phyloP scores from a whole-genome alignment of 2,113 vertebrate species.

The Gracilinanus agilis region DNA sequence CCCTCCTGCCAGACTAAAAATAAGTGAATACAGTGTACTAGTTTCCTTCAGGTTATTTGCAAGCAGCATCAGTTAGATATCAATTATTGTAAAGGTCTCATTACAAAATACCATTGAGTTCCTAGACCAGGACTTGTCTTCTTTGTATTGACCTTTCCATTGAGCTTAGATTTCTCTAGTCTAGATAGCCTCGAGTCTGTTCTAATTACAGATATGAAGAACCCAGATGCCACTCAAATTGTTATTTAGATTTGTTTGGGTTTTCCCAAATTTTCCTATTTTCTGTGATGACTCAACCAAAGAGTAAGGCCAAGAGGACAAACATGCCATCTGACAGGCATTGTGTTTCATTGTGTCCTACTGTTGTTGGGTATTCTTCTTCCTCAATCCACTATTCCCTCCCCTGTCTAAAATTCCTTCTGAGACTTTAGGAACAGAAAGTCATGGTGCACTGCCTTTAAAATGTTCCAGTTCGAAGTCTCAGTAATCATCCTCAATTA shows the following conservation, averaged over 20 bases:
- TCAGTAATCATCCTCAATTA: slow-evolving; percentile 32
- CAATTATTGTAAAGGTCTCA: slow-evolving; percentile 1
- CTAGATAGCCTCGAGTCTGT: too few relatives aligned
- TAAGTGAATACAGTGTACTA: background rate
- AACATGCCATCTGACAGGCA: background rate
- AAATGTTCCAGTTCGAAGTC: slow-evolving; percentile 51
- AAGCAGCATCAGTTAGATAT: slow-evolving; percentile 20
- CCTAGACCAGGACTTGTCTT: background rate
- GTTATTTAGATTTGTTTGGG: background rate
- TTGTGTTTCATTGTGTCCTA: background rate
- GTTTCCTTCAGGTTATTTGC: slow-evolving; percentile 50
- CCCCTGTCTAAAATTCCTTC: background rate
- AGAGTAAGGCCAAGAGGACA: too few relatives aligned
- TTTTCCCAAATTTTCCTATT: slow-evolving; percentile 20
- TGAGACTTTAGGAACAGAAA: slow-evolving; percentile 39
- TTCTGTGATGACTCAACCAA: slow-evolving; percentile 8
- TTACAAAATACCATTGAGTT: slow-evolving; percentile 8
- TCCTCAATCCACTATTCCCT: too few relatives aligned
- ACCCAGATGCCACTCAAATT: background rate
- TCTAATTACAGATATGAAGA: too few relatives aligned
- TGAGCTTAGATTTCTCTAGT: too few relatives aligned
- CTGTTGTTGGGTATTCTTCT: too few relatives aligned
- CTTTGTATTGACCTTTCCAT: slow-evolving; percentile 33
- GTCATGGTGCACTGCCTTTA: slow-evolving; percentile 39
- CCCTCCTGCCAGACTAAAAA: too few relatives aligned